These are phyloP conservation scores for Kryptopterus vitreolus DNA, from an alignment of 2,797 vertebrate genomes.

Conservation along the genomic window DNA sequence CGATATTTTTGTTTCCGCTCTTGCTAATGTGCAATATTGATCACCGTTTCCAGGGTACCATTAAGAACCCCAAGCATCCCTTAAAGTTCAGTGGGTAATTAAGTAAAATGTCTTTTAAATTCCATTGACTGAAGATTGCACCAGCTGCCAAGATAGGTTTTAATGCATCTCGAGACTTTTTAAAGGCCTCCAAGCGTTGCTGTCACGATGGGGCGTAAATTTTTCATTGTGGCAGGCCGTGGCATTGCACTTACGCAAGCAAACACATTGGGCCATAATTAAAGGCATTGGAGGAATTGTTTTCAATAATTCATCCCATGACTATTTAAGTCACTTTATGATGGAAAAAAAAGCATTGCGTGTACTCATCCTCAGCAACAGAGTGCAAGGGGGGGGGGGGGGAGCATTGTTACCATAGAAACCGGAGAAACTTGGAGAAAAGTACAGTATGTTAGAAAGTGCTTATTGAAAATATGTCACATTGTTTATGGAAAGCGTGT, in stretches of 20 bases:
- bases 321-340: constrained; percentile 46
- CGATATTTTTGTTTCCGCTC: constrained; percentile 52
- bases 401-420: constrained; percentile 74
- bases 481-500: constrained; percentile 65
- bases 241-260: constrained; percentile 58
- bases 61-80: constrained; percentile 58
- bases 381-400: constrained; percentile 49
- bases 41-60: constrained; percentile 41
- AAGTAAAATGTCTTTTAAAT: constrained; percentile 64
- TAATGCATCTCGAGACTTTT: constrained; percentile 63
- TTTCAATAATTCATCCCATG: constrained; percentile 51
- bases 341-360: constrained; percentile 54
- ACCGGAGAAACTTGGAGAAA: constrained; percentile 75
- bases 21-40: constrained; percentile 58
- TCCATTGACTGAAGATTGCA: constrained; percentile 56
- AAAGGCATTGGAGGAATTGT: constrained; percentile 55
- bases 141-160: constrained; percentile 61
- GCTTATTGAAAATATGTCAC: constrained; percentile 74
- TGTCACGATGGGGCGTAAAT: constrained; percentile 58
- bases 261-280: constrained; percentile 58
- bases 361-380: constrained; percentile 62
- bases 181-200: constrained; percentile 64
- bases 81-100: constrained; percentile 62
- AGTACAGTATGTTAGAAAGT: constrained; percentile 63
- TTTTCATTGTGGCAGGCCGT: constrained; percentile 56